Evolutionary conservation across 2,797 vertebrate species (phyloP).

Genomic region (Aldrovandia affinis): DNA sequence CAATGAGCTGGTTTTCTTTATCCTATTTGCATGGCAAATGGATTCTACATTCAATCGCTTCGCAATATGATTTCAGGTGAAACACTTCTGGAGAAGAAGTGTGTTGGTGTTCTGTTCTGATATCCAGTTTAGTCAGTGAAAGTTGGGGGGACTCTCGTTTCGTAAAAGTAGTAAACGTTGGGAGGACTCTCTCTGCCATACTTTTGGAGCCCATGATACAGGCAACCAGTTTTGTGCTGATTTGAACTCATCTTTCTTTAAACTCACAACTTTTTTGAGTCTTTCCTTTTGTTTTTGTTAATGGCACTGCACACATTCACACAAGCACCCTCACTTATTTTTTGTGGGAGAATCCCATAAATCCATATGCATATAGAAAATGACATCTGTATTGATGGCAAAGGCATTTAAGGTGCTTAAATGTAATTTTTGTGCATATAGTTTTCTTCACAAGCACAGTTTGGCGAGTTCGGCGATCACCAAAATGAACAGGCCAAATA

Average conservation of each 20-base stretch:
- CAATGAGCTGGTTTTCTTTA: not conserved
- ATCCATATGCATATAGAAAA: not conserved
- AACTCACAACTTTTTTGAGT: too few species aligned
- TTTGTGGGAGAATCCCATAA: not conserved
- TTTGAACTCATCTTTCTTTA: not conserved
- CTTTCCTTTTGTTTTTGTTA: not conserved
- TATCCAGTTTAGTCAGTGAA: not conserved
- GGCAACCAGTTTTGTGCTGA: not conserved
- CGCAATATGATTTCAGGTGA: not conserved
- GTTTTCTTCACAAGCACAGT: too few species aligned
- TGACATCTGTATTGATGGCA: not conserved
- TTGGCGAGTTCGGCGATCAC: too few species aligned
- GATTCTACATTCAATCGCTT: not conserved
- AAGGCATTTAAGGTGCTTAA: not conserved
- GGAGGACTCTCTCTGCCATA: not conserved
- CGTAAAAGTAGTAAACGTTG: not conserved
- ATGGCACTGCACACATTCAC: not conserved
- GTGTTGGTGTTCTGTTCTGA: not conserved
- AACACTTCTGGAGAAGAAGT: not conserved
- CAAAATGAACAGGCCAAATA: too few species aligned
- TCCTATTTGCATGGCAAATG: not conserved
- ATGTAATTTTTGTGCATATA: too few species aligned
- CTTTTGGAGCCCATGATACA: not conserved
- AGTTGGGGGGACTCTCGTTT: not conserved
- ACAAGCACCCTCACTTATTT: not conserved